Evolutionary conservation across 53 echinoderm and acorn worm genomes (phyloP), one percentile per base, ranked within the genome.

Genomic region (Actinopyga echinites): DNA sequence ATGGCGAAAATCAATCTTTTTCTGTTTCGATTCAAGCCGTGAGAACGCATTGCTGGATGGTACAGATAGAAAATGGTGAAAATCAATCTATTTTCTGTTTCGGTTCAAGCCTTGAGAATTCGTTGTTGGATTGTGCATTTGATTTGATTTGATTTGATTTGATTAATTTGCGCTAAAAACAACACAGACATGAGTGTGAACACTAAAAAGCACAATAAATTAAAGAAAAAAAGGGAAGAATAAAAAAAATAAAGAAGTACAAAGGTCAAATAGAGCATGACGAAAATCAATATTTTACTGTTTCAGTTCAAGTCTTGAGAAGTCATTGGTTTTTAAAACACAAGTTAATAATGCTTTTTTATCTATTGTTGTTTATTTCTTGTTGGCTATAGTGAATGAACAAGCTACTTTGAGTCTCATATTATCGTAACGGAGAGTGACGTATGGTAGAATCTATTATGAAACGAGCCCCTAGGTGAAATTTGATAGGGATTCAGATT

Each of bases 401-500:
- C 58, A 57, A 57, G 10, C 58, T 57, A 9, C 58, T 57, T 57
- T 57, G 8, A 57, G 58, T 57, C 58, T 57, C 58, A 57, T 57
- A 57, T 57, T 5, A 57, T 57, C 8, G 58, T 57, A 9, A 57
- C 58, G 3, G 58, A 57, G 58, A 57, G 58, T 57, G 58, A 57
- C 58, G 58, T 57, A 57, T 57, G 58, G 58, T 57, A 57, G 58
- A 57, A 57, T 57, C 58, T 57, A 57, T 57, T 37, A 37, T 37
- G n/a, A n/a, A n/a, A n/a, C n/a, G n/a, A n/a, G n/a, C n/a, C n/a
- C n/a, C n/a, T n/a, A n/a, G n/a, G n/a, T n/a, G n/a, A n/a, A n/a
- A n/a, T n/a, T n/a, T n/a, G n/a, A n/a, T n/a, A n/a, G n/a, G n/a
- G n/a, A n/a, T n/a, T n/a, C n/a, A n/a, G n/a, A n/a, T n/a, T n/a